phyloP scores from a whole-genome alignment of 2,113 vertebrate species.

The Pachycephala philippinensis region DNA sequence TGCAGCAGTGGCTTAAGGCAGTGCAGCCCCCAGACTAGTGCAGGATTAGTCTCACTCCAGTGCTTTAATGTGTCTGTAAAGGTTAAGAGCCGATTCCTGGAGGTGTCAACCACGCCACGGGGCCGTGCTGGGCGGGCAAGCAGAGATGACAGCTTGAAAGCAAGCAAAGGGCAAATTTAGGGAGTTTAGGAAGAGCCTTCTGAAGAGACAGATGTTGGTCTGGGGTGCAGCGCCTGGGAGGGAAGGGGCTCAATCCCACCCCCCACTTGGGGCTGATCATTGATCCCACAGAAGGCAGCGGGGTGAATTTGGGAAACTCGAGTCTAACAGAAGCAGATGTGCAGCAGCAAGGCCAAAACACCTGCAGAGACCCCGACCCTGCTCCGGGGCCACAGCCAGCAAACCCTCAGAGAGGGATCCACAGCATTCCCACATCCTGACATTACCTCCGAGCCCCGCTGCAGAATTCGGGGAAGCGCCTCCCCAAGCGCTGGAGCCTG shows the following conservation, averaged over 20 bases:
- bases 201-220: neutral
- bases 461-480: neutral
- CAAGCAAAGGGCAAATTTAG: neutral
- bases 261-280: neutral
- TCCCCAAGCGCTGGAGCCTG: neutral
- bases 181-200: neutral
- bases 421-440: neutral
- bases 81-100: neutral
- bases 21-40: neutral
- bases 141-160: neutral
- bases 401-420: neutral
- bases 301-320: neutral
- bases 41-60: conserved; percentile 23
- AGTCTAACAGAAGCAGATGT: neutral
- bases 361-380: rapidly evolving
- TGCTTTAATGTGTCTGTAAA: neutral
- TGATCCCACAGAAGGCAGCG: neutral
- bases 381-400: neutral
- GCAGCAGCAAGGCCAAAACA: neutral
- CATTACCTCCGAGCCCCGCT: rapidly evolving
- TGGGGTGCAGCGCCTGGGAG: neutral
- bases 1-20: neutral
- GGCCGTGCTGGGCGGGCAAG: neutral
- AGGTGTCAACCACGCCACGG: neutral
- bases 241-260: neutral